Base-by-base conservation (phyloP, 64 coral and sea anemone genomes). In the Hydrozoanthus tunicans region DNA sequence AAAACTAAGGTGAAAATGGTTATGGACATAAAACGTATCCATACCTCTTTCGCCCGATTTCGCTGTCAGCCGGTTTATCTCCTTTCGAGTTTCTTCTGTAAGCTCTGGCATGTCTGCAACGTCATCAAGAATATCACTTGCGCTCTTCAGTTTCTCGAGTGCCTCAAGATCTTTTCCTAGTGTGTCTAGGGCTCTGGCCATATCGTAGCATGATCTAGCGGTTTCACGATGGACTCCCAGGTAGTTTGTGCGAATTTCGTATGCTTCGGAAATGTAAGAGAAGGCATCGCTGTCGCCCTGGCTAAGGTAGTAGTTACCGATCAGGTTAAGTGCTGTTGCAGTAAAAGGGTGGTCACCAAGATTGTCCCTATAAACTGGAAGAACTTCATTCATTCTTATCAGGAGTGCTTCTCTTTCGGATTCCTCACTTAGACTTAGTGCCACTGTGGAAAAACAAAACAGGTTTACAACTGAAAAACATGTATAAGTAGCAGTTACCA, bases 261-360 rank as follows among this genome's bases (percentile, higher is more conserved):
- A 20, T 8, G 77, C 77, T 79, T 79, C 77, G 56, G 77, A 79
- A 59, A 79, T 58, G 51, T 79, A 79, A 9, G 53, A 9, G 77
- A 79, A 9, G 3, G 56, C 77, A 53, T 24, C 55, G 59, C 5
- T 4, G 3, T 92, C 24, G 9, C 57, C 25, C 90, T 89, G 12
- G 5, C 67, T 69, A 59, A 59, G 20, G 62, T 90, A 92, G 59
- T 90, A 78, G 17, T 89, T 82, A 7, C 90, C 91, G 32, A 92
- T 70, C 5, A 68, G 58, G 57, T 83, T 92, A 0, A 81, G 78
- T 8, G 86, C 86, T 9, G 90, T 92, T 24, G 94, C 94, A 0
- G 83, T 95, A 66, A 92, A 95, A 58, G 94, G 94, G 66, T 95
- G 94, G 0, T 82, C 52, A 9, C 94, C 90, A 79, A 95, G 90